phyloP scores from a whole-genome alignment of 30 jellyfish, hydroid and myxozoan genomes.

The Turritopsis rubra region DNA sequence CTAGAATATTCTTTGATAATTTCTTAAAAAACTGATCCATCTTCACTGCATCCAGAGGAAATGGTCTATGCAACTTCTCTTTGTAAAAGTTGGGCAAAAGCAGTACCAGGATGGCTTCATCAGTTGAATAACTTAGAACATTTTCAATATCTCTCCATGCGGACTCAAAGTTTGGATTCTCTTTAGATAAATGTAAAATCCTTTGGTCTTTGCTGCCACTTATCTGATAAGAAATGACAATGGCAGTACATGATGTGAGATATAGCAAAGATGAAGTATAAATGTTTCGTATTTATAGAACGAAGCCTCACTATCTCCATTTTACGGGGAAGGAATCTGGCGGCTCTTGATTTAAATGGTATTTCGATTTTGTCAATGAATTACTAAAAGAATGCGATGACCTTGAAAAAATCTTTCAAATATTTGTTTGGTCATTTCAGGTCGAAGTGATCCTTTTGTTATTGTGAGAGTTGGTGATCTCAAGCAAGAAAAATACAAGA shows the following conservation, averaged over 20 bases:
- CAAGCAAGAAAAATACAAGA: conserved; percentile 70
- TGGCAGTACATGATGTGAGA: too few relatives aligned
- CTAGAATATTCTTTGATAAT: conserved; percentile 10
- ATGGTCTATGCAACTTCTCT: background rate
- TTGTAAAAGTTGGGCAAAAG: conserved; percentile 14
- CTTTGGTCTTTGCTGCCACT: conserved; percentile 2
- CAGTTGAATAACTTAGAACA: background rate
- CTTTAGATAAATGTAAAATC: background rate
- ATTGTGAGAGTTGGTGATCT: conserved; percentile 72
- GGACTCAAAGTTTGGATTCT: background rate
- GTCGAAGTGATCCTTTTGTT: conserved; percentile 95
- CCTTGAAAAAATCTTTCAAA: too few relatives aligned
- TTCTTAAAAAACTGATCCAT: background rate
- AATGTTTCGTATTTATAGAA: conserved; percentile 55
- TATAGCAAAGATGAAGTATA: too few relatives aligned
- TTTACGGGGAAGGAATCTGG: conserved; percentile 74
- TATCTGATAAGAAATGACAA: too few relatives aligned
- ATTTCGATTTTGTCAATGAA: background rate
- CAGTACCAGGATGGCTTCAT: conserved; percentile 3
- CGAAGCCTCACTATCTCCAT: conserved; percentile 69
- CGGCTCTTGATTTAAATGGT: conserved; percentile 90
- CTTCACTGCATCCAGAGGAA: conserved; percentile 18
- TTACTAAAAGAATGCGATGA: background rate
- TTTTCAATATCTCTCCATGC: conserved; percentile 8
- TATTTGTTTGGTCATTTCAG: conserved; percentile 35